Conservation (phyloP, 2,888 invertebrate genomes). For the Pedicia rivosa region DNA sequence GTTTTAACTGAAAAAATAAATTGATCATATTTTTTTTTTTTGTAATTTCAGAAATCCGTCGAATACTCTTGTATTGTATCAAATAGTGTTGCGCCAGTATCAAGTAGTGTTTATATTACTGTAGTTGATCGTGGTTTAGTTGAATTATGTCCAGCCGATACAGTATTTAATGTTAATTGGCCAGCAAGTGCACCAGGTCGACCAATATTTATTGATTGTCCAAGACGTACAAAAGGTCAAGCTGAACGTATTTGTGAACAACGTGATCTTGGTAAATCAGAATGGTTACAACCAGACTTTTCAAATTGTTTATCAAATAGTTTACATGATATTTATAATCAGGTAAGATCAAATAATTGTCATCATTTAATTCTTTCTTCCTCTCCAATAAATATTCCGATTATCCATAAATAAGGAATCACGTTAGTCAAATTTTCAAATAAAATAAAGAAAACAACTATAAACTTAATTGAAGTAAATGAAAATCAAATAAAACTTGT, state of each 20-base stretch:
- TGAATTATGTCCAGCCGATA: constrained; percentile 38
- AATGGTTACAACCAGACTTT: constrained; percentile 63
- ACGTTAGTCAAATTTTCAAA: too few relatives aligned
- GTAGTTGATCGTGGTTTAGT: constrained; percentile 42
- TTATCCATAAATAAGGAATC: too few relatives aligned
- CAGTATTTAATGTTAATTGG: constrained; percentile 43
- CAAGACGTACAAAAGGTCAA: constrained; percentile 36
- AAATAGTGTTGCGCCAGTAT: constrained; percentile 35
- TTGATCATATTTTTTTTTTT: too few relatives aligned
- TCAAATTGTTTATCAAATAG: constrained; percentile 53
- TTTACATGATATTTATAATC: constrained; percentile 42
- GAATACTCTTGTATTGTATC: constrained; percentile 61
- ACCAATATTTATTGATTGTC: constrained; percentile 46
- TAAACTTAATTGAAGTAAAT: too few relatives aligned
- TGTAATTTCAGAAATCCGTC: constrained; percentile 50
- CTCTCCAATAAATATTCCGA: too few relatives aligned
- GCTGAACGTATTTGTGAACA: constrained; percentile 40
- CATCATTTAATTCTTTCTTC: too few relatives aligned
- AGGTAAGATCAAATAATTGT: too few relatives aligned
- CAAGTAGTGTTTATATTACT: constrained; percentile 46
- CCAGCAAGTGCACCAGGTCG: constrained; percentile 58
- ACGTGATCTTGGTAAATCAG: constrained; percentile 43
- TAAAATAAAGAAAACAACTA: too few relatives aligned
- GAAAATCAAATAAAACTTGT: too few relatives aligned
- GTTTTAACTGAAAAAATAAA: too few relatives aligned